Base-by-base conservation (phyloP, 1,140 invertebrate genomes). In the Sogatella furcifera region DNA sequence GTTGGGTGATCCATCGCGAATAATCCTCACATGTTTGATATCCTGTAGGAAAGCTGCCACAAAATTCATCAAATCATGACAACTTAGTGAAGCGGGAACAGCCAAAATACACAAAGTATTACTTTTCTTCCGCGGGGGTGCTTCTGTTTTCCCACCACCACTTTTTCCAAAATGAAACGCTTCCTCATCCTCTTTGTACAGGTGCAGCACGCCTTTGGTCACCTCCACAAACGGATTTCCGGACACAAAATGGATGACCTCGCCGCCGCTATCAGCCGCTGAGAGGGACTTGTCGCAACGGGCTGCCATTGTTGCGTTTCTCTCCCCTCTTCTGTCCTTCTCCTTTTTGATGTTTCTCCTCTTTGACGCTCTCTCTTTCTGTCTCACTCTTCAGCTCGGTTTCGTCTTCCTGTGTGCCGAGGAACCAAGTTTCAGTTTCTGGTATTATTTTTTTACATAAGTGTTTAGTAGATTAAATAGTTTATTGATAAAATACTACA, bases 161-260 rank as follows among this genome's bases (percentile, higher is more conserved):
- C 34, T 5, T 38, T 38, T 38, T 4, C 34, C 34, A 10, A 38
- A 38, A 38, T 38, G n/a, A n/a, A n/a, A 38, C 71, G 67, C 10
- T 76, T 81, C 67, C 81, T 83, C 78, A 78, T 95, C 93, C 76
- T 97, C 93, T 75, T 97, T 97, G 72, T 95, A 97, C 1, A 98
- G 76, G 81, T 98, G 95, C 21, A 99, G 76, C 52, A 98, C 88
- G 52, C 97, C 97, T 74, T 95, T 95, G 0, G 92, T 96, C 31
- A 94, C 84, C 80, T 99, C 97, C 8, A 97, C 93, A 70, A 90
- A 88, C 10, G 95, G 95, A 81, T 98, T 99, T 2, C 97, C 97
- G 70, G 88, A 96, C 63, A 92, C 89, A 76, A 97, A 98, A 56
- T 78, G 82, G n/a, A 90, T 86, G 65, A 49, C 73, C 11, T 38